These are phyloP conservation scores for Gallinago media DNA, from an alignment of 2,113 vertebrate genomes.

Conservation along the genomic window DNA sequence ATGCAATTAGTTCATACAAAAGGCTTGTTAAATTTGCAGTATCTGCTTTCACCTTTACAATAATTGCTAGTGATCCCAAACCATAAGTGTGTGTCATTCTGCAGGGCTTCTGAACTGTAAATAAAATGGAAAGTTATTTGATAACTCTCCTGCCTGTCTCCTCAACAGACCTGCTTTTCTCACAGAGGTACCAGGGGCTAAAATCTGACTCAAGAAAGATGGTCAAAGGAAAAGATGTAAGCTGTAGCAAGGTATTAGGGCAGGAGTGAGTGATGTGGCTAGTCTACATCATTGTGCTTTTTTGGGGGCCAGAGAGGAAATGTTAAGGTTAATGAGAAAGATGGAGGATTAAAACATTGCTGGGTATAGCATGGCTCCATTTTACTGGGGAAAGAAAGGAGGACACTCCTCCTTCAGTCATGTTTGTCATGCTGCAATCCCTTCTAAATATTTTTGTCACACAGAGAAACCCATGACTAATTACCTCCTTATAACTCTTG, in stretches of 20 bases:
- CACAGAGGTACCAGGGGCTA: neutral
- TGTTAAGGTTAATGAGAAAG: neutral
- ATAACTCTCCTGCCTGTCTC: conserved; percentile 1
- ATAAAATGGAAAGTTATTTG: conserved; percentile 65
- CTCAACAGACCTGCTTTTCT: neutral
- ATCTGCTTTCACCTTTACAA: conserved; percentile 77
- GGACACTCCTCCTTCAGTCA: neutral
- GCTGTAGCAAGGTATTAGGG: neutral
- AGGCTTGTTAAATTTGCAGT: conserved; percentile 91
- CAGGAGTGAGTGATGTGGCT: neutral
- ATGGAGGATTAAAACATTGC: neutral
- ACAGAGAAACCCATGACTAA: conserved; percentile 1
- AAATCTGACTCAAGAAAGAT: neutral
- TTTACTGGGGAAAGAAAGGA: conserved; percentile 6
- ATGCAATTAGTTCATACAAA: conserved; percentile 94
- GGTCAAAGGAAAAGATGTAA: neutral
- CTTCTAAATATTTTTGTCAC: conserved; percentile 37
- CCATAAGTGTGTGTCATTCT: conserved; percentile 53
- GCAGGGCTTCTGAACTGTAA: conserved; percentile 55
- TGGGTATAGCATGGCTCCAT: neutral
- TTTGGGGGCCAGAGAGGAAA: neutral
- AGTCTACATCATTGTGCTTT: neutral
- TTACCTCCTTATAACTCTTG: conserved; percentile 16
- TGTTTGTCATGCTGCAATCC: neutral
- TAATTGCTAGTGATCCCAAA: conserved; percentile 74